Evolutionary conservation across 2,797 vertebrate species (phyloP).

Genomic region (Sciurus carolinensis): DNA sequence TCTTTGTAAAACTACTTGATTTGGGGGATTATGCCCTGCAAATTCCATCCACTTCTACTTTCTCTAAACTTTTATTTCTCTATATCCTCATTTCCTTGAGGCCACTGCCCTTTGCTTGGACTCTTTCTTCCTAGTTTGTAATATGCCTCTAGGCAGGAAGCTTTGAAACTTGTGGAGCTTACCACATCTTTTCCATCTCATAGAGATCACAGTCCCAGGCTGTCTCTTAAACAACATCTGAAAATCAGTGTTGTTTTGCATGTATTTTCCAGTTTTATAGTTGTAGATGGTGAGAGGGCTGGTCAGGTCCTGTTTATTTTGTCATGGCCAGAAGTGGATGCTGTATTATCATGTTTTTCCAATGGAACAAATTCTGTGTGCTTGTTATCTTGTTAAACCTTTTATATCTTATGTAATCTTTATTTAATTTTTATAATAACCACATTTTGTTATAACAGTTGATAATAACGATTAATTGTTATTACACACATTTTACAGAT

Average conservation of each 20-base stretch:
- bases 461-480: neutral
- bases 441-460: neutral
- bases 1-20: conserved; percentile 8
- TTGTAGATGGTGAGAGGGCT: neutral
- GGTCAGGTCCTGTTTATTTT: neutral
- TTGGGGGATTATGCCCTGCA: neutral
- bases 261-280: neutral
- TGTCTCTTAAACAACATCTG: neutral
- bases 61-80: neutral
- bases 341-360: conserved; percentile 7
- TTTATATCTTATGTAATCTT: neutral
- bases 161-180: neutral
- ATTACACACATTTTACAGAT: neutral
- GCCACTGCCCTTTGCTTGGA: neutral
- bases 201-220: neutral
- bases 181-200: neutral
- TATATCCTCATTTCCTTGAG: neutral
- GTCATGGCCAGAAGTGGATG: neutral
- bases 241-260: neutral
- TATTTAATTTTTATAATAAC: conserved; percentile 21
- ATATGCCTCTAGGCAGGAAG: neutral
- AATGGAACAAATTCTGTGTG: neutral
- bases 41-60: neutral
- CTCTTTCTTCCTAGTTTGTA: neutral
- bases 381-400: neutral